Conservation (phyloP, 2,888 invertebrate species). For the Sarcophaga variegata region DNA sequence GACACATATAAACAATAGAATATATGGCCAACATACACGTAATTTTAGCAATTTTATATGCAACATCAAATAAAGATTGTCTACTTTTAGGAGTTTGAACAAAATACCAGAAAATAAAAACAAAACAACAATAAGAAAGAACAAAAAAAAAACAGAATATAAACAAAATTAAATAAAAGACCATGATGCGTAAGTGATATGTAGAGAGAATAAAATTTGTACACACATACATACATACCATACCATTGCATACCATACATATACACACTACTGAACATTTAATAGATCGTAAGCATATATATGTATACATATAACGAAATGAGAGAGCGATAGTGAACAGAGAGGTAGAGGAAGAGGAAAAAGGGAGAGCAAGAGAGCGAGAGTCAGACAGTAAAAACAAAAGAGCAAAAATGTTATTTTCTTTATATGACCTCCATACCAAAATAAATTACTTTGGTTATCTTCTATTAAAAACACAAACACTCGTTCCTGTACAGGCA, state of each 20-base stretch:
- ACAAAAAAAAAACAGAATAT: neutral
- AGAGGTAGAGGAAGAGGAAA: neutral
- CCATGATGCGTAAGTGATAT: constrained; percentile 66
- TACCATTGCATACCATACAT: constrained; percentile 12
- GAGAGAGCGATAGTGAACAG: neutral
- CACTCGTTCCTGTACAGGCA: constrained; percentile 4
- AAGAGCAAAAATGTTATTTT: constrained; percentile 43
- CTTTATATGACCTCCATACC: constrained; percentile 77
- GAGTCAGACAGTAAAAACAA: constrained; percentile 6
- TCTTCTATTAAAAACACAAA: constrained; percentile 75
- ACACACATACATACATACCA: constrained; percentile 13
- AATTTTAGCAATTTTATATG: constrained; percentile 62
- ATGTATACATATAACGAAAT: constrained; percentile 2
- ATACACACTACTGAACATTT: neutral
- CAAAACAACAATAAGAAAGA: neutral
- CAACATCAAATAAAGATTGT: constrained; percentile 52
- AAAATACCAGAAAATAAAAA: constrained; percentile 2
- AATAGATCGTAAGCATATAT: neutral
- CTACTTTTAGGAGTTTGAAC: constrained; percentile 39
- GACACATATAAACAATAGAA: constrained; percentile 54
- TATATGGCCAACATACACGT: constrained; percentile 54
- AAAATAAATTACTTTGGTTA: constrained; percentile 81
- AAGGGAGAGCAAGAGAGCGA: neutral
- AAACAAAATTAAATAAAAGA: constrained; percentile 41
- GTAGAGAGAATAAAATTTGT: neutral